phyloP scores from a whole-genome alignment of 37 sponge, comb jelly and placozoan species.

The Chondrilla cf. caribensis region DNA sequence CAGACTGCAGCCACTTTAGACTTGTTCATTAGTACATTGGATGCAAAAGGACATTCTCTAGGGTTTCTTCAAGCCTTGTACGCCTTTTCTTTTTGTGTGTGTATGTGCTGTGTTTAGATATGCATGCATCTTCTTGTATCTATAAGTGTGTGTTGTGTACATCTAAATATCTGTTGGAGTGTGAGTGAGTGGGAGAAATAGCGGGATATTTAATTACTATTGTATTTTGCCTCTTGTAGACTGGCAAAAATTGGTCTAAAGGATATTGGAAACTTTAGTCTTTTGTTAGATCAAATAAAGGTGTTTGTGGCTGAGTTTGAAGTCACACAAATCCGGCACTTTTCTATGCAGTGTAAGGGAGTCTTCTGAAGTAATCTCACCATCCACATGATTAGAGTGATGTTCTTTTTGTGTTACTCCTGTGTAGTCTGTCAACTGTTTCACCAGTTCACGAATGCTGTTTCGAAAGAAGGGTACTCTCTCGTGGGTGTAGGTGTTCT shows the following conservation, averaged over 20 bases:
- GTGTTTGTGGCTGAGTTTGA: conserved; percentile 26
- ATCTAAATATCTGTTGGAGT: too few species aligned
- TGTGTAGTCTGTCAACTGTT: conserved; percentile 20
- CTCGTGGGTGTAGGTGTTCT: conserved; percentile 24
- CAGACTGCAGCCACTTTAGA: conserved; percentile 32
- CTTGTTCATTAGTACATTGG: conserved; percentile 43
- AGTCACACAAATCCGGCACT: neutral
- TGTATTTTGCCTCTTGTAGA: neutral
- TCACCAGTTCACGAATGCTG: conserved; percentile 15
- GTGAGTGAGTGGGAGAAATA: too few species aligned
- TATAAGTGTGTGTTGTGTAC: too few species aligned
- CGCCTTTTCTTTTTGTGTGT: neutral
- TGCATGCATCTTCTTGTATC: too few species aligned
- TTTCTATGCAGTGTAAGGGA: neutral
- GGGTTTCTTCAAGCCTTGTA: conserved; percentile 30
- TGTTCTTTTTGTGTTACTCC: too few species aligned
- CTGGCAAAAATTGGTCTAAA: neutral
- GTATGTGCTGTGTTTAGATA: neutral
- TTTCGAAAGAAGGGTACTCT: neutral
- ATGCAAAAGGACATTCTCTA: conserved; percentile 34
- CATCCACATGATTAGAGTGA: too few species aligned
- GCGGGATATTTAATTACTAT: too few species aligned
- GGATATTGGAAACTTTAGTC: neutral
- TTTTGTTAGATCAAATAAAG: neutral
- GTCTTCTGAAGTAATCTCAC: neutral